Evolutionary conservation across 2,113 vertebrate species (phyloP).

Genomic region (Prunella fulvescens): DNA sequence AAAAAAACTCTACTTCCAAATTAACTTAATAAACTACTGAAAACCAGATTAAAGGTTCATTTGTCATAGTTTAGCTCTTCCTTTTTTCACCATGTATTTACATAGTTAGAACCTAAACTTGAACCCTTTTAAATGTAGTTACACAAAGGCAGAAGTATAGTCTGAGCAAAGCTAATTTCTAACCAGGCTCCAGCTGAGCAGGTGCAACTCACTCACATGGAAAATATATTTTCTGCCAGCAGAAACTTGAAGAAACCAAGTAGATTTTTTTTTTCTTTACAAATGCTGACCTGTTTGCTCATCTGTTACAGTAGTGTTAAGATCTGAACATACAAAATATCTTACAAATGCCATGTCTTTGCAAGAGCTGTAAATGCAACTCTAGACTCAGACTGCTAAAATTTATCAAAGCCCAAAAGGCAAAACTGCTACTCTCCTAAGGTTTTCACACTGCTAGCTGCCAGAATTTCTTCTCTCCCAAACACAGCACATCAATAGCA

Average conservation of each 20-base stretch:
- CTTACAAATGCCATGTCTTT: background rate
- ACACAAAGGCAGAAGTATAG: background rate
- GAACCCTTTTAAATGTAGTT: background rate
- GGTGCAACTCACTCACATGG: background rate
- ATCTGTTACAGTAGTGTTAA: background rate
- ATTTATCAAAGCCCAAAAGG: background rate
- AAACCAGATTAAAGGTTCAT: background rate
- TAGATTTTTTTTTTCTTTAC: background rate
- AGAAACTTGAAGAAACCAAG: background rate
- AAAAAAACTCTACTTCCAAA: background rate
- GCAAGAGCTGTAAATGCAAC: background rate
- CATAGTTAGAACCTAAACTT: background rate
- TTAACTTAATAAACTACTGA: background rate
- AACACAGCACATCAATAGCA: background rate
- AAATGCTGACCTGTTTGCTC: background rate
- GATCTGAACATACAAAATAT: background rate
- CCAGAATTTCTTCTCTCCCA: background rate
- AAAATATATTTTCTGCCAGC: background rate
- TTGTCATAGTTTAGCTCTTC: background rate
- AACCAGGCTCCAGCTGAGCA: background rate
- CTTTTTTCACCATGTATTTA: background rate
- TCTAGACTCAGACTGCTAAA: background rate
- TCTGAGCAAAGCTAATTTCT: background rate
- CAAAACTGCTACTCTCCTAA: background rate
- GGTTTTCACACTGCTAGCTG: background rate